These are phyloP conservation scores for Spondyliosoma cantharus DNA, from an alignment of 2,797 vertebrate genomes.

Conservation along the genomic window DNA sequence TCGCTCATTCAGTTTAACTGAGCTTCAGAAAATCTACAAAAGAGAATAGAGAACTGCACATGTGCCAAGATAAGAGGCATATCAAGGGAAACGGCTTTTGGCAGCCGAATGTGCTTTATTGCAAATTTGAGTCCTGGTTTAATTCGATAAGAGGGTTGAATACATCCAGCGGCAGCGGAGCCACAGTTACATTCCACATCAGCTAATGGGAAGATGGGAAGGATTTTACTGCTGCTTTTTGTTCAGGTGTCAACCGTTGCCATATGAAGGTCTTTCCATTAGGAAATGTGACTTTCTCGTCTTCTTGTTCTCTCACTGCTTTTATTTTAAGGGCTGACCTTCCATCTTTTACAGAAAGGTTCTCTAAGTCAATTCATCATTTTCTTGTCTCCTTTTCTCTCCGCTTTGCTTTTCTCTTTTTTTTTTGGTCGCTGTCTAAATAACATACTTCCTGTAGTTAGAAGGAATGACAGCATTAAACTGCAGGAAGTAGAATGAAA, in stretches of 20 bases:
- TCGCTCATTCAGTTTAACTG: slow-evolving; percentile 13
- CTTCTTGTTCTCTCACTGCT: slow-evolving; percentile 1
- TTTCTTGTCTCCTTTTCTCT: background rate
- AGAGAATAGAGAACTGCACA: background rate
- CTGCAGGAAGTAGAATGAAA: background rate
- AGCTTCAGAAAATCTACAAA: background rate
- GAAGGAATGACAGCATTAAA: no score
- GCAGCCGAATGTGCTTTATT: slow-evolving; percentile 19
- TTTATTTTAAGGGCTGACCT: slow-evolving; percentile 25
- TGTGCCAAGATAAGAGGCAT: slow-evolving; percentile 17
- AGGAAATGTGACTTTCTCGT: slow-evolving; percentile 15
- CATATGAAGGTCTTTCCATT: slow-evolving; percentile 31
- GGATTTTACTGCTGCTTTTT: background rate
- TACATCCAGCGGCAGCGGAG: background rate
- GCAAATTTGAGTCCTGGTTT: slow-evolving; percentile 27
- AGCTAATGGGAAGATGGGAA: slow-evolving; percentile 20
- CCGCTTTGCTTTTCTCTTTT: background rate
- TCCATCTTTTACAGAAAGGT: slow-evolving; percentile 14
- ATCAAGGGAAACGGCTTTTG: slow-evolving; percentile 23
- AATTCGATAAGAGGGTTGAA: slow-evolving; percentile 22
- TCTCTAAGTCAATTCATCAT: slow-evolving; percentile 24
- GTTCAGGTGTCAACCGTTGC: slow-evolving; percentile 23
- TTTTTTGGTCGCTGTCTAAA: slow-evolving; percentile 3
- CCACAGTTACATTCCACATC: background rate
- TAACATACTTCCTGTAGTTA: background rate